Evolutionary conservation across 2,113 vertebrate species (phyloP).

Genomic region (Pygoscelis adeliae): DNA sequence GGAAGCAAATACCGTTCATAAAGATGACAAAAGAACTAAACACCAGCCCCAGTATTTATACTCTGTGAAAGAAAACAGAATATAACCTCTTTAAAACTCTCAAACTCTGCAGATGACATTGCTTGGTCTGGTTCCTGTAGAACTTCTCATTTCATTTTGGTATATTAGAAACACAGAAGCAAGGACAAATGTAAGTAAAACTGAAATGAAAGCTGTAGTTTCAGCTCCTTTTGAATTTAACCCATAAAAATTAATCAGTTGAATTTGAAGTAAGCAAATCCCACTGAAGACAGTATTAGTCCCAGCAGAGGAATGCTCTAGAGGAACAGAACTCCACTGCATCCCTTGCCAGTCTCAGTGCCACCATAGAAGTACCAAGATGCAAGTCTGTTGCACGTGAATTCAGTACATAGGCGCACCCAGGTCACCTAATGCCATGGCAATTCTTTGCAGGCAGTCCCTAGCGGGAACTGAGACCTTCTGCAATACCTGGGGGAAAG

Average conservation of each 20-base stretch:
- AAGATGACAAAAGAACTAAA: background rate
- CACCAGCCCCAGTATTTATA: background rate
- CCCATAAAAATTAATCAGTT: conserved; percentile 32
- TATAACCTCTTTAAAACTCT: background rate
- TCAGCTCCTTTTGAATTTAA: background rate
- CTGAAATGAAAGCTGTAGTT: background rate
- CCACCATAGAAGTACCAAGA: background rate
- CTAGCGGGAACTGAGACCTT: background rate
- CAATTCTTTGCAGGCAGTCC: background rate
- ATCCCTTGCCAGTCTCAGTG: background rate
- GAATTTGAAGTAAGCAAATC: conserved; percentile 13
- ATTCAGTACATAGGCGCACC: accelerated
- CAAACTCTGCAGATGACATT: background rate
- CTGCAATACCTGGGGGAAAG: background rate
- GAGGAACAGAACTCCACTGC: background rate
- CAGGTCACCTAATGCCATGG: background rate
- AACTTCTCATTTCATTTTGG: background rate
- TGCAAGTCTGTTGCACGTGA: accelerated
- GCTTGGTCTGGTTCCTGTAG: background rate
- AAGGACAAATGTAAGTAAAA: background rate
- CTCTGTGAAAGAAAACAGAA: background rate
- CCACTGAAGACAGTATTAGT: background rate
- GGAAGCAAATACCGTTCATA: background rate
- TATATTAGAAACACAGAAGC: background rate
- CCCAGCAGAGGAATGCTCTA: background rate